Percentiles rank a stretch among this genome's conserved stretches.
These are phyloP conservation scores for Cryptophagus acutangulus DNA, from an alignment of 2,888 invertebrate species.

Conservation along the genomic window DNA sequence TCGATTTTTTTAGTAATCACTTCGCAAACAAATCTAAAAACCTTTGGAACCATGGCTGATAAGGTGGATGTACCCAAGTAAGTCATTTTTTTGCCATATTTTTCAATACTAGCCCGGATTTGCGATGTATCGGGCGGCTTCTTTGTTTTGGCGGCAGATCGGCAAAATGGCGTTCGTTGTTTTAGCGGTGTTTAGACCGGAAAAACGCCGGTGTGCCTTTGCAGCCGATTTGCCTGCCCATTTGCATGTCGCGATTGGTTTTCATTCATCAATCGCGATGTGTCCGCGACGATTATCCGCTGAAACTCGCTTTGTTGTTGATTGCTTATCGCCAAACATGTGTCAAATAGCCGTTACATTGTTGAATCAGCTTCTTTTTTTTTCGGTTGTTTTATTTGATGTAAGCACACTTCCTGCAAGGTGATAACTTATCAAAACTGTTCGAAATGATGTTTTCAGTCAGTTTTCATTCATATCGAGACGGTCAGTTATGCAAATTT, in stretches of 20 bases:
- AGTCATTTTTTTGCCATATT: constrained; percentile 45
- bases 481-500: too few relatives aligned
- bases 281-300: too few relatives aligned
- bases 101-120: constrained; percentile 13
- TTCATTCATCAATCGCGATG: constrained; percentile 7
- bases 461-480: too few relatives aligned
- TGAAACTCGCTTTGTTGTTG: too few relatives aligned
- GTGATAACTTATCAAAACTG: too few relatives aligned
- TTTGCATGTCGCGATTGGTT: constrained; percentile 3
- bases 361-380: too few relatives aligned
- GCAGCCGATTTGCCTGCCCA: constrained; percentile 10
- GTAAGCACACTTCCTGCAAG: too few relatives aligned
- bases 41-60: constrained; percentile 58
- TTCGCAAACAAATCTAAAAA: constrained; percentile 19
- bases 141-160: constrained; percentile 45
- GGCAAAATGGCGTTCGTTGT: background rate
- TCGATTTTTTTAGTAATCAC: constrained; percentile 7
- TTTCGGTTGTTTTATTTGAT: too few relatives aligned
- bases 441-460: too few relatives aligned
- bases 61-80: constrained; percentile 59
- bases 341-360: too few relatives aligned
- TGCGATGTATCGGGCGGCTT: constrained; percentile 19
- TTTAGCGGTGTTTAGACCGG: background rate
- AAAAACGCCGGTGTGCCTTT: constrained; percentile 13
- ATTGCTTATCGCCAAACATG: too few relatives aligned